Conservation (phyloP, 2,797 vertebrate genomes). For the Helostoma temminkii region DNA sequence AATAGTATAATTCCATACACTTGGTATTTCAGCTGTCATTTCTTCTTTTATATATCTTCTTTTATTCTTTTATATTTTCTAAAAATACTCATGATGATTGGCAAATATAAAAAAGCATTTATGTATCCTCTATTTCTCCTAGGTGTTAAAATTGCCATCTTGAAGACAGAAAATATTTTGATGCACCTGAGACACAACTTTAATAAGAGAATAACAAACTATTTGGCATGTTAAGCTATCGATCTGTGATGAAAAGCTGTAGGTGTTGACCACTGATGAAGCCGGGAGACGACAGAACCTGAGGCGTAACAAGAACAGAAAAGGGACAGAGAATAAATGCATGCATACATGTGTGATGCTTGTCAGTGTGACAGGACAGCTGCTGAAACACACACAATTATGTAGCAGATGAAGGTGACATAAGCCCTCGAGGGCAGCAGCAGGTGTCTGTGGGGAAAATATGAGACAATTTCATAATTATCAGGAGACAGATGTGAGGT, state of each 20-base stretch:
- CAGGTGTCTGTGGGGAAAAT: constrained; percentile 56
- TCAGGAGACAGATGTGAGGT: constrained; percentile 43
- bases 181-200: constrained; percentile 2
- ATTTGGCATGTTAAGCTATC: constrained; percentile 1
- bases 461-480: constrained; percentile 51
- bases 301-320: constrained; percentile 34
- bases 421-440: constrained; percentile 60
- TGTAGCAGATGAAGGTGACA: constrained; percentile 73
- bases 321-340: constrained; percentile 12
- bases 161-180: constrained; percentile 5
- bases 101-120: neutral
- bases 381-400: constrained; percentile 62
- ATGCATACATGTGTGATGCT: constrained; percentile 32
- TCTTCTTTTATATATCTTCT: neutral
- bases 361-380: constrained; percentile 64
- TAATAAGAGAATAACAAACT: neutral
- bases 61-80: neutral
- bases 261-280: constrained; percentile 32
- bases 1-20: too few species aligned
- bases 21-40: neutral
- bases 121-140: constrained; percentile 1
- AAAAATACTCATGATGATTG: too few species aligned
- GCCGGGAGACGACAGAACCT: constrained; percentile 39
- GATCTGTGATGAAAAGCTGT: constrained; percentile 5
- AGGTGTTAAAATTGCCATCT: constrained; percentile 4